Evolutionary conservation across 1,140 invertebrate genomes (phyloP).

Genomic region (Adelges cooleyi): DNA sequence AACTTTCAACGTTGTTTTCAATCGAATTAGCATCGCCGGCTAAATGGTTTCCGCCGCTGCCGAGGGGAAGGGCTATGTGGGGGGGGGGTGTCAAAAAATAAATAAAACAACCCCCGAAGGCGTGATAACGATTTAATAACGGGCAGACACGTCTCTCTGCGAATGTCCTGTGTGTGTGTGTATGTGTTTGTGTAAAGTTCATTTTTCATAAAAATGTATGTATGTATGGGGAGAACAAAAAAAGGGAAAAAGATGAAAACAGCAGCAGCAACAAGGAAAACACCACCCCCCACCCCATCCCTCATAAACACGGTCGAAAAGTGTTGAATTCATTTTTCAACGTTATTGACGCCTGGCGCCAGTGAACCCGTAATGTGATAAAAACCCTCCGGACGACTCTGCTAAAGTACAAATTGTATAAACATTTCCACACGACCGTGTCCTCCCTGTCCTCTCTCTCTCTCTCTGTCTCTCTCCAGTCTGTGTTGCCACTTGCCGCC

Average conservation of each 20-base stretch:
- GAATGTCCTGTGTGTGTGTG: constrained; percentile 6
- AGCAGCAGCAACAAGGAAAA: not conserved
- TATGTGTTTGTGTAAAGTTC: too few species aligned
- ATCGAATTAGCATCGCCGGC: constrained; percentile 11
- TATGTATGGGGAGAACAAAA: not conserved
- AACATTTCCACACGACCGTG: constrained; percentile 13
- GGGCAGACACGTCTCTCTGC: not conserved
- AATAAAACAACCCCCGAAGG: not conserved
- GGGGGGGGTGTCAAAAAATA: too few species aligned
- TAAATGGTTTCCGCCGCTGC: constrained; percentile 13
- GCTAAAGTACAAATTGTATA: constrained; percentile 21
- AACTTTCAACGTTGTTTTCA: constrained; percentile 5
- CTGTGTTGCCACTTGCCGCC: not conserved
- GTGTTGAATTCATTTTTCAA: constrained; percentile 28
- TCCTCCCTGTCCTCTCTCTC: too few species aligned
- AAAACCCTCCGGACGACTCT: constrained; percentile 23
- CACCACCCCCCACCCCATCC: too few species aligned
- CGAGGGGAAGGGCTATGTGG: not conserved
- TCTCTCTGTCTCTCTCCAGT: too few species aligned
- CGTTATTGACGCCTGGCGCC: constrained; percentile 27
- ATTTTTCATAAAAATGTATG: constrained; percentile 17
- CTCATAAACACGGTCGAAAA: constrained; percentile 22
- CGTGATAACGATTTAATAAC: constrained; percentile 25
- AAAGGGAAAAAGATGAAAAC: not conserved
- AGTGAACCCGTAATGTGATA: constrained; percentile 23